Evolutionary conservation across 2,113 vertebrate species (phyloP).

Genomic region (Poicephalus gulielmi): DNA sequence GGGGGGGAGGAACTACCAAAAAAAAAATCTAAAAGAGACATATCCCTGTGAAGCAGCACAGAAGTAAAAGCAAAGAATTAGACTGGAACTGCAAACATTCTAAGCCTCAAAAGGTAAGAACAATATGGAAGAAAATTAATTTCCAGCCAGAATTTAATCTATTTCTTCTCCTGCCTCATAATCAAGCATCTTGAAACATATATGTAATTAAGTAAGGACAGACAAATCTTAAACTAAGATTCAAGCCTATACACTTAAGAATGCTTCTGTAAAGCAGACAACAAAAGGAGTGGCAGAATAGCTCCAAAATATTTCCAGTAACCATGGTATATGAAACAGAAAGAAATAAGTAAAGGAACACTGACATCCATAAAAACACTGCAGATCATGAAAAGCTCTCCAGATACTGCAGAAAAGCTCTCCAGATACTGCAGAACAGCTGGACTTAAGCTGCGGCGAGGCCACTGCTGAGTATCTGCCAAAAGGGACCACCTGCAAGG

Average conservation of each 20-base stretch:
- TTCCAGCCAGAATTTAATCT: not conserved
- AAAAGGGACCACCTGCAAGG: not conserved
- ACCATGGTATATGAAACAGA: not conserved
- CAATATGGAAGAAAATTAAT: not conserved
- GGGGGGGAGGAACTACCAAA: not conserved
- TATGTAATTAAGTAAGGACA: not conserved
- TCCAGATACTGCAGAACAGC: not conserved
- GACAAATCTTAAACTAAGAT: not conserved
- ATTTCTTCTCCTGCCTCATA: not conserved
- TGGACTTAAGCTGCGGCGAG: not conserved
- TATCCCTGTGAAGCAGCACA: not conserved
- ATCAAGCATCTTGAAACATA: not conserved
- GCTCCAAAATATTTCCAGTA: not conserved
- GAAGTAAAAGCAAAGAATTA: not conserved
- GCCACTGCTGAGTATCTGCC: not conserved
- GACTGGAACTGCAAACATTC: not conserved
- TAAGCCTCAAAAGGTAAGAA: not conserved
- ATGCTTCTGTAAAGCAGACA: not conserved
- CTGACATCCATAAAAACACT: not conserved
- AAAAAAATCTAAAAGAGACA: not conserved
- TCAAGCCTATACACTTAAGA: not conserved
- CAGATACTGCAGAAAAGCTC: not conserved
- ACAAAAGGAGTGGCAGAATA: not conserved
- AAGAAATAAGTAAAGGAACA: not conserved
- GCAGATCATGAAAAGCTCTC: not conserved